Evolutionary conservation across 1,140 invertebrate genomes (phyloP).

Genomic region (Drosophila busckii): DNA sequence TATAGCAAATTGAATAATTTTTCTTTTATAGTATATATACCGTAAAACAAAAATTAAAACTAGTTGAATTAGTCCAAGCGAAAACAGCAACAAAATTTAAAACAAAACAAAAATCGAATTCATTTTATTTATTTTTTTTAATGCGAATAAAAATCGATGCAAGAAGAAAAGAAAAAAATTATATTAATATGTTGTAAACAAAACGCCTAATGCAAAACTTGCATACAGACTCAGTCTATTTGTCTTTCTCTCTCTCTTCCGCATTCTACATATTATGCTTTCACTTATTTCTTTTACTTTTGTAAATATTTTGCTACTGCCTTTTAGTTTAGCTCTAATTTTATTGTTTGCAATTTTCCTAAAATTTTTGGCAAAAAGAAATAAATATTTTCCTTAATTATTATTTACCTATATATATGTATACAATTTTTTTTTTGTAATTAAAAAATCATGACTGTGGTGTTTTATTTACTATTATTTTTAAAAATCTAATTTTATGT

Average conservation of each 20-base stretch:
- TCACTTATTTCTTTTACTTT: slow-evolving; percentile 25
- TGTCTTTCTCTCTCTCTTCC: not conserved
- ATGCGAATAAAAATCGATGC: slow-evolving; percentile 14
- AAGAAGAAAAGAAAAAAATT: not conserved
- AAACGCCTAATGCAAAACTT: slow-evolving; percentile 10
- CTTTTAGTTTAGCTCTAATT: slow-evolving; percentile 30
- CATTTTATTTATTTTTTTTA: slow-evolving; percentile 52
- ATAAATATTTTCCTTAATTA: slow-evolving; percentile 23
- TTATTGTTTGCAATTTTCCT: slow-evolving; percentile 23
- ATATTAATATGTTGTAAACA: slow-evolving; percentile 15
- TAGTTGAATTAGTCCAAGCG: slow-evolving; percentile 26
- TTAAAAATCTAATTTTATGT: slow-evolving; percentile 60
- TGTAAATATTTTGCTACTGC: slow-evolving; percentile 63
- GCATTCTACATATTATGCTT: too few species aligned
- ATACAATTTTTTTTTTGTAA: slow-evolving; percentile 56
- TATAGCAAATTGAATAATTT: too few species aligned
- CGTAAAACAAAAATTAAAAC: slow-evolving; percentile 9
- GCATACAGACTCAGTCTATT: not conserved
- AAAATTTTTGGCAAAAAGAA: too few species aligned
- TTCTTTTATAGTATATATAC: not conserved
- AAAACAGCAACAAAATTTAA: slow-evolving; percentile 43
- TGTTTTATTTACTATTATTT: slow-evolving; percentile 78
- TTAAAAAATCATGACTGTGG: slow-evolving; percentile 74
- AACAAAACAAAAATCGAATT: slow-evolving; percentile 37
- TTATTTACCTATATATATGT: slow-evolving; percentile 24